Percentiles rank a stretch among this genome's conserved stretches.
Evolutionary conservation across 2,888 invertebrate species (phyloP).

Genomic region (Nomada ruficornis): DNA sequence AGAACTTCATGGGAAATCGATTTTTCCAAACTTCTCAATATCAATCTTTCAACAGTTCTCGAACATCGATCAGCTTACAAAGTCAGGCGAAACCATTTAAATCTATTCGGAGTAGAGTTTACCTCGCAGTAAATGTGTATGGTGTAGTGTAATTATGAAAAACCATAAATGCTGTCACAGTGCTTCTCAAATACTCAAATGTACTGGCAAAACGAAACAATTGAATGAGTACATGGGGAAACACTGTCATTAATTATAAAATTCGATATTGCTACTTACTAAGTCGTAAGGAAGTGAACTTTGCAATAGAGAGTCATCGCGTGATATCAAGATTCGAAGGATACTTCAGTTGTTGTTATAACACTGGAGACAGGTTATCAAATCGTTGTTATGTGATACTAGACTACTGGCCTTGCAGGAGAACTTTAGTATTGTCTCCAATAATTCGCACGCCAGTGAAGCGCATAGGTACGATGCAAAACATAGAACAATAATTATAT

Average conservation of each 20-base stretch:
- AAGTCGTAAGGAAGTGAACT: background rate
- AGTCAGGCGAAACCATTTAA: background rate
- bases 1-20: slow-evolving; percentile 21
- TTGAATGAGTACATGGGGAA: too few relatives aligned
- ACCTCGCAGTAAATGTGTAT: too few relatives aligned
- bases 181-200: too few relatives aligned
- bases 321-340: background rate
- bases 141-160: background rate
- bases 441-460: background rate
- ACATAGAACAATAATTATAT: background rate
- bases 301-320: background rate
- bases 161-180: background rate
- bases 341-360: background rate
- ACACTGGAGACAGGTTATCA: background rate
- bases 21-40: slow-evolving; percentile 14
- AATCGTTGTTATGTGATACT: background rate
- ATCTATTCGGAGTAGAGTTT: too few relatives aligned
- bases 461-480: background rate
- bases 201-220: too few relatives aligned
- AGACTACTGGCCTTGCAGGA: background rate
- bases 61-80: background rate
- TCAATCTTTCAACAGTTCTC: background rate
- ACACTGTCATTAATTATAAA: background rate
- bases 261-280: background rate
- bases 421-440: background rate